These are phyloP conservation scores for Drosophila testacea DNA, from an alignment of 2,888 invertebrate species.

Conservation along the genomic window DNA sequence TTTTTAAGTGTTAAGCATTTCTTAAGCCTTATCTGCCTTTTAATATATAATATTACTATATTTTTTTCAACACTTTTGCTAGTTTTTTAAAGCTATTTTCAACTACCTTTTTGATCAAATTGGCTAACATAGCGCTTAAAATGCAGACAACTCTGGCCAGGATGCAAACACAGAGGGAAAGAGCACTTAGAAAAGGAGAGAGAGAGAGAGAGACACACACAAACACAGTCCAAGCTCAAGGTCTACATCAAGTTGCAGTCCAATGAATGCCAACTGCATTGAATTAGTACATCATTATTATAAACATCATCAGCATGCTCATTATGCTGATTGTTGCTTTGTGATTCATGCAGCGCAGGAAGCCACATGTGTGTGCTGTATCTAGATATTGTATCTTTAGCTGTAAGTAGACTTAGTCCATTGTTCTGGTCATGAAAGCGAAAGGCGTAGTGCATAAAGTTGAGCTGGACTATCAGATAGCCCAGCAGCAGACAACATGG, in stretches of 20 bases:
- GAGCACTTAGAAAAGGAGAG: no score
- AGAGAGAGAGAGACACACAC: background rate
- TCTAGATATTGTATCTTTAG: constrained; percentile 52
- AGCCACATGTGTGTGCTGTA: constrained; percentile 11
- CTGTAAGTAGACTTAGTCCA: constrained; percentile 26
- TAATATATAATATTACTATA: no score
- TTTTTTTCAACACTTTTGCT: no score
- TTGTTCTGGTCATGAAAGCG: constrained; percentile 61
- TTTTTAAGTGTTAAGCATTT: no score
- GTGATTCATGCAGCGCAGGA: constrained; percentile 46
- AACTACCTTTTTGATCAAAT: no score
- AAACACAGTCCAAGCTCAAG: constrained; percentile 25
- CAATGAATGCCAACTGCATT: constrained; percentile 9
- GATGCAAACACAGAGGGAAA: background rate
- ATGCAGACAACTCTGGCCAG: background rate
- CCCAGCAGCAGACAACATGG: constrained; percentile 25
- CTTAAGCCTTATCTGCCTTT: no score
- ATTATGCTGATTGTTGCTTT: constrained; percentile 25
- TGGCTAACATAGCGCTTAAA: no score
- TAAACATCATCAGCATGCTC: constrained; percentile 10
- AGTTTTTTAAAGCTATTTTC: no score
- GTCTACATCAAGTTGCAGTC: constrained; percentile 19
- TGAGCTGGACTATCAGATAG: constrained; percentile 27
- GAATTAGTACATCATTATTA: constrained; percentile 12
- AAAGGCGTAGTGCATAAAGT: constrained; percentile 54